Base-by-base conservation (phyloP, 37 sponge, comb jelly and placozoan species). In the Spongilla lacustris region DNA sequence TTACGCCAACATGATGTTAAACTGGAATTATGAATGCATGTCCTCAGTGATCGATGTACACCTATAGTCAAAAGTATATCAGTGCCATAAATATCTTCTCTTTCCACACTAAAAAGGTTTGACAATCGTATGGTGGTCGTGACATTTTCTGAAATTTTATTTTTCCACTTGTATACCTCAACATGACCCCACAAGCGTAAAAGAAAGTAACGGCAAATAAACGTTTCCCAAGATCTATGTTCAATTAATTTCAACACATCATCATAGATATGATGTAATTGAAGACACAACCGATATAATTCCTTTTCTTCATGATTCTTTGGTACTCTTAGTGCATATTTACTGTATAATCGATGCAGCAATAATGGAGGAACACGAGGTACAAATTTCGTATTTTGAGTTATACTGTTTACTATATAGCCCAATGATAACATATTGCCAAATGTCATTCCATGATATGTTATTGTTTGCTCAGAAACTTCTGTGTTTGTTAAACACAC, bases 351-450 rank as follows among this genome's bases (percentile, higher is more conserved):
- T 58, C 58, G 1, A 58, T 58, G 58, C 58, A 58, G 58, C 58
- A 58, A 58, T 58, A 58, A 58, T 58, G 58, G 58, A 58, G 58
- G 19, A 58, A 58, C 58, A 58, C 58, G 58, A 58, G 58, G 58
- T 58, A 58, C 58, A 58, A 58, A 58, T 17, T 58, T 17, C 58
- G 58, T 13, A 58, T 58, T 58, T 58, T 58, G 58, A 58, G 58
- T 58, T 58, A 58, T 58, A 58, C 58, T 58, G 58, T 58, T 58
- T 58, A 58, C 58, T 58, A 58, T 58, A 58, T 58, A 58, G 58
- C 58, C 58, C 58, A 58, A 1, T 58, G 58, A 58, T 58, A 58
- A 58, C 58, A 58, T 58, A 58, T 17, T 58, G 58, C 58, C 58
- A 58, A 58, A 58, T 58, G 58, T 58, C 58, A 17, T 19, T 58